Evolutionary conservation across 2,888 invertebrate species (phyloP), one percentile per base, ranked within the genome.

Genomic region (Linhomoeus sp.): DNA sequence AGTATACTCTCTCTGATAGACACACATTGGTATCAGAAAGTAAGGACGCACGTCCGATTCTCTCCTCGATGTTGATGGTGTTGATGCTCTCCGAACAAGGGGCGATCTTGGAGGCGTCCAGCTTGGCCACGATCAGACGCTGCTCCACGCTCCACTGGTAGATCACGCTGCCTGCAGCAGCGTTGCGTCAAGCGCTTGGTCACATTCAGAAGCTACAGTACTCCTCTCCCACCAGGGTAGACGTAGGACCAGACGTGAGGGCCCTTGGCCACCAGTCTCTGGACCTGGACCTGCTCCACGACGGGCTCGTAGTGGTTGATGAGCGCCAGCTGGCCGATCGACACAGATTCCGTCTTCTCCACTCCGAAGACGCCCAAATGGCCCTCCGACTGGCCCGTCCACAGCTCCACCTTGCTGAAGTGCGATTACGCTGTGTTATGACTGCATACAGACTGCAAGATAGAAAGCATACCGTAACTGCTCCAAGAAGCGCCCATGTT

Each of bases 81-180:
- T 84, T 82, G 45, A 87, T 71, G 58, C 83, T 85, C 67, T 87
- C 88, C 17, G 83, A 86, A 66, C 84, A 84, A 1, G 88, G 88
- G 53, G 81, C 79, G 56, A 88, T 72, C 69, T 86, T 87, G 40
- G 81, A 83, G 70, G 87, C 83, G 68, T 92, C 90, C 47, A 92
- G 70, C 55, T 80, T 78, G 53, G 80, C 80, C 2, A 77, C 69
- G 52, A 82, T 78, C 46, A 70, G 70, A 50, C 79, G 76, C 0
- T 73, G 72, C 1, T 70, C 68, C 1, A 76, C 74, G 58, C 80
- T 78, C 86, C 86, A 90, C 61, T 82, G 82, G 67, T 82, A 85
- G 17, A 90, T 80, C 53, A 80, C 76, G 59, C 81, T 83, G 1
- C 87, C 80, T 76, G 65, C 15, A 51, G n/a, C n/a, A n/a, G n/a